These are phyloP conservation scores for Pristionchus exspectatus DNA, from an alignment of 2,888 invertebrate genomes.

Conservation along the genomic window DNA sequence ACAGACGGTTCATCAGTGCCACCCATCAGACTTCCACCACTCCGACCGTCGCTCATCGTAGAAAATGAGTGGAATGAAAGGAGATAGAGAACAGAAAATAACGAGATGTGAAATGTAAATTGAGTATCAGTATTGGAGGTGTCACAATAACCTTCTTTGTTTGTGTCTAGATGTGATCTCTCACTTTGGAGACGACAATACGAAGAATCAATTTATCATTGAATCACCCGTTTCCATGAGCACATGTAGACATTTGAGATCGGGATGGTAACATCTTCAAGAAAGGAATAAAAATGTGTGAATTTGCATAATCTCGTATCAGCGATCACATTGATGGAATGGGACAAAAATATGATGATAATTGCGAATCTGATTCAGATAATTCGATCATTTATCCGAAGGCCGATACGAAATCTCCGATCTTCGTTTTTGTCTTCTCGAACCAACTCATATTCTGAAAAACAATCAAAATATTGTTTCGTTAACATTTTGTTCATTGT, in stretches of 20 bases:
- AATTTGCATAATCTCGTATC: background rate
- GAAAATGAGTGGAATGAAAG: background rate
- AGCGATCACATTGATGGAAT: background rate
- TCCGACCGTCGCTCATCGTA: background rate
- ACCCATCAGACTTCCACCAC: background rate
- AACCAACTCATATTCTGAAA: slow-evolving; percentile 55
- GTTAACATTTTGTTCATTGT: background rate
- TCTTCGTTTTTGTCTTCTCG: slow-evolving; percentile 55
- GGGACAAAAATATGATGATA: background rate
- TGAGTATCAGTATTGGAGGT: too few relatives aligned
- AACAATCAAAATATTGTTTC: background rate
- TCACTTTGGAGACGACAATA: background rate
- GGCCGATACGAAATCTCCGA: slow-evolving; percentile 46
- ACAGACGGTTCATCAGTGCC: background rate
- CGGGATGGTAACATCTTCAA: background rate
- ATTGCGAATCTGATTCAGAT: background rate
- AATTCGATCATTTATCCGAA: slow-evolving; percentile 40
- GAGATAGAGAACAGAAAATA: background rate
- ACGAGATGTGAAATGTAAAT: background rate
- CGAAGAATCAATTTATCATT: background rate
- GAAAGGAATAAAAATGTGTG: background rate
- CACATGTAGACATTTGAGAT: background rate
- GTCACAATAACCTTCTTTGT: background rate
- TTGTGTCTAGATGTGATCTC: background rate
- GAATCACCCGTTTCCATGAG: background rate